Evolutionary conservation across 2,888 invertebrate species (phyloP).

Genomic region (Tetheella fluctuosa): DNA sequence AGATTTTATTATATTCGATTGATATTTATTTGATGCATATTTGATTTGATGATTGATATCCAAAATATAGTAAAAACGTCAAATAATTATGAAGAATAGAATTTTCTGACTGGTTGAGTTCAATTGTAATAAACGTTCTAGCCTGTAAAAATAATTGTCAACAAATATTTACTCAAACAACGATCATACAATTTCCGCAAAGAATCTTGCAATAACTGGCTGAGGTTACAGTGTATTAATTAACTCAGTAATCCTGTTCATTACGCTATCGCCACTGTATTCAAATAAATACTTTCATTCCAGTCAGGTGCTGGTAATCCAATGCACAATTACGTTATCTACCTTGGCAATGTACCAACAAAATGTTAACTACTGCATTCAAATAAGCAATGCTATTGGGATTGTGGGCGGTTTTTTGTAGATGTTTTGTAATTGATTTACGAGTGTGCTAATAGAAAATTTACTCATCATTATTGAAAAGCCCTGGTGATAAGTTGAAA

Average conservation of each 20-base stretch:
- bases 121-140: too few species aligned
- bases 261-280: slow-evolving; percentile 10
- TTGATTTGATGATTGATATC: too few species aligned
- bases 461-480: background rate
- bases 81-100: too few species aligned
- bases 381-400: background rate
- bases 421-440: background rate
- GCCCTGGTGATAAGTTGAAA: too few species aligned
- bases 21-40: too few species aligned
- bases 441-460: background rate
- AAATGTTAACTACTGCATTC: background rate
- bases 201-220: slow-evolving; percentile 20
- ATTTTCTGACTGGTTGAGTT: too few species aligned
- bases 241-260: slow-evolving; percentile 13
- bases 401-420: background rate
- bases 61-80: too few species aligned
- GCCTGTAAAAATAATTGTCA: too few species aligned
- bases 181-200: too few species aligned
- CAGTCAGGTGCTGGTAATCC: slow-evolving; percentile 13
- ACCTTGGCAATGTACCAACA: slow-evolving; percentile 10
- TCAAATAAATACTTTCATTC: slow-evolving; percentile 13
- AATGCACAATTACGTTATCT: slow-evolving; percentile 12
- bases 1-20: too few species aligned
- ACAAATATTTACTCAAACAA: too few species aligned
- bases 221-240: slow-evolving; percentile 17